Evolutionary conservation across 1,140 invertebrate species (phyloP).

Genomic region (Drosophila lacertosa): DNA sequence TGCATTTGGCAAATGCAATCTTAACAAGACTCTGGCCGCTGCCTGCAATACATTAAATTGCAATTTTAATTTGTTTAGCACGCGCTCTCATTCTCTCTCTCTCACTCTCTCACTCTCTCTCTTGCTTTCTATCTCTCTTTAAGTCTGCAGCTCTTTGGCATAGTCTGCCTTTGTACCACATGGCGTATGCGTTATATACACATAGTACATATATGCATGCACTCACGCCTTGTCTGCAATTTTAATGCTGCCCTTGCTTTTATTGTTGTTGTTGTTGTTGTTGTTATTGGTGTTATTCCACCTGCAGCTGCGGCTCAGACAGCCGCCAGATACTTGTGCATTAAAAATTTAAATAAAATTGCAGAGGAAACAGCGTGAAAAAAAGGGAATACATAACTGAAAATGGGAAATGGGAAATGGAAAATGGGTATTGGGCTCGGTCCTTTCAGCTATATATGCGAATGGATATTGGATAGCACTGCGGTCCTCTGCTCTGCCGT

Average conservation of each 20-base stretch:
- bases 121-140: not conserved
- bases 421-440: conserved; percentile 17
- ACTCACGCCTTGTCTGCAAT: conserved; percentile 69
- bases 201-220: conserved; percentile 36
- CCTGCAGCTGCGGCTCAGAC: conserved; percentile 69
- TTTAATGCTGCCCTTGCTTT: conserved; percentile 56
- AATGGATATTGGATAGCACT: conserved; percentile 27
- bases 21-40: conserved; percentile 52
- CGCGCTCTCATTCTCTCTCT: conserved; percentile 14
- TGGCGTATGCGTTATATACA: conserved; percentile 73
- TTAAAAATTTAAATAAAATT: conserved; percentile 78
- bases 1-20: conserved; percentile 74
- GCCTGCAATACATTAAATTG: conserved; percentile 74
- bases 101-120: conserved; percentile 1
- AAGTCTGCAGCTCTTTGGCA: conserved; percentile 3
- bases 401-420: conserved; percentile 17
- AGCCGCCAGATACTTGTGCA: conserved; percentile 68
- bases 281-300: conserved; percentile 47
- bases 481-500: not conserved
- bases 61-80: conserved; percentile 80
- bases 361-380: conserved; percentile 41
- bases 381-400: conserved; percentile 17
- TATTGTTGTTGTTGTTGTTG: conserved; percentile 28
- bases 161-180: conserved; percentile 44
- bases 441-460: not conserved